A percentile compares a stretch with the other conserved stretches of the same genome.
These are phyloP conservation scores for Rhagologus leucostigma DNA, from an alignment of 2,113 vertebrate genomes.

Conservation along the genomic window DNA sequence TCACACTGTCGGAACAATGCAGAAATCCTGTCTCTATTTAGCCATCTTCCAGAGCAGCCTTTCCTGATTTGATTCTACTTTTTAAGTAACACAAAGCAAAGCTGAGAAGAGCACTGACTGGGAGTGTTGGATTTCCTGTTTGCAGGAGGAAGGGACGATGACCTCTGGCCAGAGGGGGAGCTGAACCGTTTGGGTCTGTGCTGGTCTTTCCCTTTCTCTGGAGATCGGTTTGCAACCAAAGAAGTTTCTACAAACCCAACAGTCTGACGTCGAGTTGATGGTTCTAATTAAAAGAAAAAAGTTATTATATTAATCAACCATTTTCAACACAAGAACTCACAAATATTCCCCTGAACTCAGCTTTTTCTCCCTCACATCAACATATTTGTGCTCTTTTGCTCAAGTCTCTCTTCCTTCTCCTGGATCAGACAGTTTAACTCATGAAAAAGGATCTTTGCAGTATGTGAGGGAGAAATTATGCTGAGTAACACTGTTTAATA, in stretches of 20 bases:
- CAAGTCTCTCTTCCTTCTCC: not conserved
- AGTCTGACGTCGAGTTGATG: constrained; percentile 67
- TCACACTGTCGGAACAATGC: not conserved
- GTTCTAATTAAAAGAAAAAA: constrained; percentile 67
- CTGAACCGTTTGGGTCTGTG: constrained; percentile 79
- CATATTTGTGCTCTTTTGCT: not conserved
- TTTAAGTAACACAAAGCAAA: not conserved
- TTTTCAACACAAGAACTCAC: not conserved
- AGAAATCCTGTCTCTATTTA: not conserved
- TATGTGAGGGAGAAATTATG: not conserved
- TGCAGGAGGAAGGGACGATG: constrained; percentile 88
- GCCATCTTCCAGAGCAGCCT: not conserved
- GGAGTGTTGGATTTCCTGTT: constrained; percentile 78
- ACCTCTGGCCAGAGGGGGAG: constrained; percentile 82
- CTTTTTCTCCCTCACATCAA: not conserved
- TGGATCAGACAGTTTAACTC: not conserved
- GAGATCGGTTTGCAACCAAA: constrained; percentile 57
- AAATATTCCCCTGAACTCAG: not conserved
- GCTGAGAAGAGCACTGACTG: constrained; percentile 71
- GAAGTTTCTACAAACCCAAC: constrained; percentile 77
- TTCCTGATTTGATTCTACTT: not conserved
- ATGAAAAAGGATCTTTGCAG: not conserved
- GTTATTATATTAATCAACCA: not conserved
- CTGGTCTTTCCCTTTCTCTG: constrained; percentile 71
- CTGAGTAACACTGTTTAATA: not conserved